These are phyloP conservation scores for Philotrypesis tridentata DNA, from an alignment of 1,140 invertebrate species.

Conservation along the genomic window DNA sequence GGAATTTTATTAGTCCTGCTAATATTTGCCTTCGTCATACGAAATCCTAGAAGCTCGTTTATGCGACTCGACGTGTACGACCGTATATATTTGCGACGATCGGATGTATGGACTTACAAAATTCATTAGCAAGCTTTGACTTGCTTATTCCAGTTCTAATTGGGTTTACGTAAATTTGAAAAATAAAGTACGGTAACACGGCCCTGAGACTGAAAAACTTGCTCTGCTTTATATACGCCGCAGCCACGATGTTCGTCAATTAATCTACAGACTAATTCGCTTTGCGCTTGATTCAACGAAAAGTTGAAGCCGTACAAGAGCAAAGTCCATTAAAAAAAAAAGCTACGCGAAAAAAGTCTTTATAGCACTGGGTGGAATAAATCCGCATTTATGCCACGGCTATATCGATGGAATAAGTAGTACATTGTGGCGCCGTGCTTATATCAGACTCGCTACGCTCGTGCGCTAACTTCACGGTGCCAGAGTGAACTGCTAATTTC, in stretches of 20 bases:
- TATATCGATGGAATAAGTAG: too few relatives aligned
- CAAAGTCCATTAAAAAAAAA: too few relatives aligned
- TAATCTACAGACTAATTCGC: not conserved
- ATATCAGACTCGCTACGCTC: too few relatives aligned
- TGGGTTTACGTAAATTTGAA: too few relatives aligned
- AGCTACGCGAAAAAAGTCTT: not conserved
- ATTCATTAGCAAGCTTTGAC: not conserved
- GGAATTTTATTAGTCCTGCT: not conserved
- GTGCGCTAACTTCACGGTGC: too few relatives aligned
- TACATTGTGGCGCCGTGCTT: too few relatives aligned
- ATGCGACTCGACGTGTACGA: not conserved
- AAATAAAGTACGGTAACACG: too few relatives aligned
- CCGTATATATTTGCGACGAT: not conserved
- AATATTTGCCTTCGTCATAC: not conserved
- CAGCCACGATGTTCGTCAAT: not conserved
- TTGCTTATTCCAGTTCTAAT: too few relatives aligned
- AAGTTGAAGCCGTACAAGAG: not conserved
- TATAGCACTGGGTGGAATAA: too few relatives aligned
- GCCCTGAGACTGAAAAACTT: not conserved
- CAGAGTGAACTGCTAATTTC: too few relatives aligned
- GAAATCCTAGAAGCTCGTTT: not conserved
- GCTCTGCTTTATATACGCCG: too few relatives aligned
- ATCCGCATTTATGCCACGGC: too few relatives aligned
- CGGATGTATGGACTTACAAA: not conserved
- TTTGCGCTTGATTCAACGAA: not conserved